Evolutionary conservation across 2,888 invertebrate genomes (phyloP), one percentile per base, ranked within the genome.

Genomic region (Hedychridium roseum): DNA sequence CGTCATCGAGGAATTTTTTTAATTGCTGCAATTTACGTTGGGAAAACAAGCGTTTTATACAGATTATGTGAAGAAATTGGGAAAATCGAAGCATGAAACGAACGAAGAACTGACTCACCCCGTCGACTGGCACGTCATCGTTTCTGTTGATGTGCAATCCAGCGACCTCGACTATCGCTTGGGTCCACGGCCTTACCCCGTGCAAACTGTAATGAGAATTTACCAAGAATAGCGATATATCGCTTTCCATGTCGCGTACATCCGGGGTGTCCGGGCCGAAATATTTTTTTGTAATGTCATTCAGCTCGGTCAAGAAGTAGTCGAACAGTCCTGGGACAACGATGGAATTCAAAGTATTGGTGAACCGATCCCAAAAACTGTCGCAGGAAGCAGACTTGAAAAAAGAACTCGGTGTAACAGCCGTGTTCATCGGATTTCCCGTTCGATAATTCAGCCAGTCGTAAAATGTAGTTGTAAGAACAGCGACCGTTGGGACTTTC

Each of bases 61-160:
- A n/a, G n/a, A n/a, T n/a, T n/a, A n/a, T n/a, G n/a, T n/a, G n/a
- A n/a, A n/a, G n/a, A n/a, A n/a, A n/a, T n/a, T n/a, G n/a, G n/a
- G n/a, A n/a, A n/a, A n/a, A n/a, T n/a, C n/a, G n/a, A n/a, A n/a
- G n/a, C n/a, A n/a, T n/a, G n/a, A n/a, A n/a, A n/a, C n/a, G n/a
- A n/a, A n/a, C n/a, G n/a, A n/a, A n/a, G n/a, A n/a, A n/a, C n/a
- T n/a, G n/a, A n/a, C n/a, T n/a, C n/a, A n/a, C n/a, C n/a, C n/a
- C n/a, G n/a, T n/a, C n/a, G n/a, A n/a, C n/a, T n/a, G n/a, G n/a
- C n/a, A n/a, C n/a, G n/a, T 48, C 43, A 3, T 64, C 50, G 6
- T 58, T 70, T 38, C n/a, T n/a, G n/a, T 78, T 76, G 28, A 84
- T 78, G 51, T 84, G 84, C 41, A 83, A 66, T 35, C 84, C 85